phyloP scores from a whole-genome alignment of 2,888 invertebrate species.

The Leptogaster cylindrica region DNA sequence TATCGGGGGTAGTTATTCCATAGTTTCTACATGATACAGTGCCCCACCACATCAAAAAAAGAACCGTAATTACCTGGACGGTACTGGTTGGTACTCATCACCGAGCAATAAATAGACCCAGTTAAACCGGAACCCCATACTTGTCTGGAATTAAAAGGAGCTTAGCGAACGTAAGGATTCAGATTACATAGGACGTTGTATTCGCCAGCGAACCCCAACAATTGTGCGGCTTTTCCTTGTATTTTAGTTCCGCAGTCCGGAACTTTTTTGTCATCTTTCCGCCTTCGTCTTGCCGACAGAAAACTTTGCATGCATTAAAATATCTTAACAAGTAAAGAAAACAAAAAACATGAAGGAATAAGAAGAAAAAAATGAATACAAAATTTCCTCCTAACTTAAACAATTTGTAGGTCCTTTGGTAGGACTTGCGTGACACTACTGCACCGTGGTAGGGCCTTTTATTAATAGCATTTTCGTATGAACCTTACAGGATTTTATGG shows the following conservation, averaged over 20 bases:
- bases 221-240: slow-evolving; percentile 7
- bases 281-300: slow-evolving; percentile 18
- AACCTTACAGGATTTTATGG: too few relatives aligned
- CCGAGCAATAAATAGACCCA: slow-evolving; percentile 36
- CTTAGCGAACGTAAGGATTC: slow-evolving; percentile 24
- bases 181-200: slow-evolving; percentile 3
- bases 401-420: slow-evolving; percentile 36
- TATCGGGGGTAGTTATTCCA: too few relatives aligned
- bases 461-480: slow-evolving; percentile 33
- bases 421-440: slow-evolving; percentile 27
- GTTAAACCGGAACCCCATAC: slow-evolving; percentile 36
- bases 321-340: slow-evolving; percentile 18
- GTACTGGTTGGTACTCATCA: slow-evolving; percentile 37
- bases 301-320: slow-evolving; percentile 40
- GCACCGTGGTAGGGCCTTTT: slow-evolving; percentile 23
- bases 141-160: slow-evolving; percentile 37
- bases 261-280: slow-evolving; percentile 37
- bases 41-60: neutral
- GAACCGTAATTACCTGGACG: slow-evolving; percentile 35
- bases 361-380: slow-evolving; percentile 13
- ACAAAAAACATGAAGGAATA: too few relatives aligned
- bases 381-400: slow-evolving; percentile 36
- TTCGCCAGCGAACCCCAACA: neutral
- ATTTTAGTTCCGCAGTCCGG: slow-evolving; percentile 27
- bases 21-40: slow-evolving; percentile 4